Evolutionary conservation across 2,113 vertebrate species (phyloP), one percentile per base, ranked within the genome.

Genomic region (Clupea harengus): DNA sequence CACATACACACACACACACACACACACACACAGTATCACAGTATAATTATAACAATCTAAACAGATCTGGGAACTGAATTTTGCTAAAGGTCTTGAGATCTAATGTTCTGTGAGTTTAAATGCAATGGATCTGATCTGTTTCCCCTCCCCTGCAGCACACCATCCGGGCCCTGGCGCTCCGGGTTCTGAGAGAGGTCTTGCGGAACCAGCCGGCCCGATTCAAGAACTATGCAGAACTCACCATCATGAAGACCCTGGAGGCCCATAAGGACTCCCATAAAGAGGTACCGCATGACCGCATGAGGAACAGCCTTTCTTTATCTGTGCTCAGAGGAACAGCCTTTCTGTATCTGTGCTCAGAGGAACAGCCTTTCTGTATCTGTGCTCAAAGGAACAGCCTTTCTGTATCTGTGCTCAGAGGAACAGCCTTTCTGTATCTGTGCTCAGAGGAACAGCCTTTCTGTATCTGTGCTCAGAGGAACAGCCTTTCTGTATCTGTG

Each of bases 181-280:
- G 96, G 49, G 96, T 97, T 83, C 92, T 97, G 88, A 96, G 95
- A 93, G 97, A 97, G 93, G 96, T 97, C 88, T 92, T 97, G 89
- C 94, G 95, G 86, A 95, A 96, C 89, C 97, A 97, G 86, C 97
- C 97, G 39, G 93, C 95, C 83, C 95, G 97, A 89, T 97, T 97
- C 93, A 97, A 96, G 92, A 97, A 97, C 91, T 97, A 97, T 0
- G 97, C 97, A 84, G 97, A 97, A 78, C 95, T 97, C 75, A 97
- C 97, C 54, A 97, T 97, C 90, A 97, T 97, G 96, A 97, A 97
- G 91, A 97, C 95, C 0, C 90, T 97, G 91, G 97, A 97, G 94
- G 97, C 96, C 0, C 97, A 97, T 90, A 97, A 96, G 90, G 97
- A 97, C 87, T 95, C 95, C 81, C 96, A 97, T 89, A 97, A 97